Evolutionary conservation across 2,888 invertebrate species (phyloP).

Genomic region (Zaprionus lineosus): DNA sequence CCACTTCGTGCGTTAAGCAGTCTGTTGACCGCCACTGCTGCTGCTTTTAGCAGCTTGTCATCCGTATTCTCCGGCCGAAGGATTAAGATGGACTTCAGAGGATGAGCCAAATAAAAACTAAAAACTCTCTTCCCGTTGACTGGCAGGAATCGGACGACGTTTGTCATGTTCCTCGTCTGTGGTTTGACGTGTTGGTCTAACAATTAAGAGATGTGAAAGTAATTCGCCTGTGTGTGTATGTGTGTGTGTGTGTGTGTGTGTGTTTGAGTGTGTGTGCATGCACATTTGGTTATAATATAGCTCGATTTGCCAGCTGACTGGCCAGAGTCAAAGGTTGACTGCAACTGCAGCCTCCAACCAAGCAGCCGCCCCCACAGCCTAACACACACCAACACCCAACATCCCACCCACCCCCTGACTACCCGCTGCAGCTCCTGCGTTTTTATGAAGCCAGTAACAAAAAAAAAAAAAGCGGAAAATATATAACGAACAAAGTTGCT

Average conservation of each 20-base stretch:
- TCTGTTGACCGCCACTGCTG: too few relatives aligned
- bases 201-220: slow-evolving; percentile 54
- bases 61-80: too few relatives aligned
- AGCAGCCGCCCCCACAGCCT: not conserved
- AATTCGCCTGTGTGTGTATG: slow-evolving; percentile 25
- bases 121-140: not conserved
- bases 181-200: slow-evolving; percentile 38
- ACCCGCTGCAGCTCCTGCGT: slow-evolving; percentile 29
- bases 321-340: slow-evolving; percentile 36
- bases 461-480: not conserved
- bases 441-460: slow-evolving; percentile 32
- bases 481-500: slow-evolving; percentile 37
- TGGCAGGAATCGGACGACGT: slow-evolving; percentile 1
- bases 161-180: slow-evolving; percentile 5
- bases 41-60: too few relatives aligned
- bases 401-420: not conserved
- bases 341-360: too few relatives aligned
- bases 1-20: too few relatives aligned
- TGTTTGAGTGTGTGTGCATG: too few relatives aligned
- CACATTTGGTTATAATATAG: slow-evolving; percentile 64
- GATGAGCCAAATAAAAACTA: too few relatives aligned
- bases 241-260: too few relatives aligned
- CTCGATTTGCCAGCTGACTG: slow-evolving; percentile 58
- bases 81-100: too few relatives aligned
- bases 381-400: not conserved